A percentile compares a stretch with the other conserved stretches of the same genome.
Conservation (phyloP, 2,113 vertebrate genomes). For the Columba livia region DNA sequence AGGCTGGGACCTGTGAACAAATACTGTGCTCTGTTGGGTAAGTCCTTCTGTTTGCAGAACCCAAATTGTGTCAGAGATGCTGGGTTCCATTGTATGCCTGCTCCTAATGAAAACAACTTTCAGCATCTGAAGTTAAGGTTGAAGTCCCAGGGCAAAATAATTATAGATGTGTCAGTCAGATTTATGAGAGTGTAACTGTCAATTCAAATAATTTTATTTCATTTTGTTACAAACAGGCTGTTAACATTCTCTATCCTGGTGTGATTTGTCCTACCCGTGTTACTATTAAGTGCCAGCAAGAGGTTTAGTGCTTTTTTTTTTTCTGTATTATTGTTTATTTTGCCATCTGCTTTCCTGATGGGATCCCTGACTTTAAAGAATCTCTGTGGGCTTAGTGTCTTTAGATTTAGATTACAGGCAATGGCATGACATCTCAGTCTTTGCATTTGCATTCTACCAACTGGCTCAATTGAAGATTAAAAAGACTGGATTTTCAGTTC, state of each 20-base stretch:
- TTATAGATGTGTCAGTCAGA: not conserved
- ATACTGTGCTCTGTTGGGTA: not conserved
- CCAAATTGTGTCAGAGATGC: not conserved
- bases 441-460: constrained; percentile 10
- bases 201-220: constrained; percentile 17
- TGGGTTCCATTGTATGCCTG: not conserved
- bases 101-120: not conserved
- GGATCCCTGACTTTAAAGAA: constrained; percentile 28
- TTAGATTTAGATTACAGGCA: constrained; percentile 39
- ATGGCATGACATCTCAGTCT: constrained; percentile 9
- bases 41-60: not conserved
- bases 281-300: not conserved
- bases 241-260: not conserved
- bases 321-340: constrained; percentile 1
- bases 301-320: constrained; percentile 16
- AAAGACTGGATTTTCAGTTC: constrained; percentile 27
- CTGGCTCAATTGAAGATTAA: constrained; percentile 4
- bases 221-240: constrained; percentile 18
- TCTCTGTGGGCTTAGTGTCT: constrained; percentile 33
- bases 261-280: constrained; percentile 32
- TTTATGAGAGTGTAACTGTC: not conserved
- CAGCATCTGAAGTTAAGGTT: not conserved
- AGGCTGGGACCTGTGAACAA: not conserved
- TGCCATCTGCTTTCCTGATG: constrained; percentile 47
- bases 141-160: not conserved